Evolutionary conservation across 2,888 invertebrate species (phyloP), one percentile per base, ranked within the genome.

Genomic region (Tortricodes alternella): DNA sequence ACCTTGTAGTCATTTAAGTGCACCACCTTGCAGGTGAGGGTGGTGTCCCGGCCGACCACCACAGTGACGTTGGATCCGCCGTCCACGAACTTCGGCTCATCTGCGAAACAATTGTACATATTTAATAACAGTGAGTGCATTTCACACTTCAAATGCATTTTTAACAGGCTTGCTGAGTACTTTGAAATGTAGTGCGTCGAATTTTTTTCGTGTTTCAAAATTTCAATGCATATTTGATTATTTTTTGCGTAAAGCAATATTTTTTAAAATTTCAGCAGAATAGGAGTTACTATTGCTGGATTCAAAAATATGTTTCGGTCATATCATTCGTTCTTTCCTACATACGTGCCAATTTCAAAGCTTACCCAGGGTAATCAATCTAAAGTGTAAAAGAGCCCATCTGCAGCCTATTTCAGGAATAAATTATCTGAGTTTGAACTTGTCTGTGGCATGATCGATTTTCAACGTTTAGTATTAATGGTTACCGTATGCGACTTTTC

Each of bases 1-100:
- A 85, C 86, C 83, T 85, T 85, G 55, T 76, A 83, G 32, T 72
- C 81, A 48, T 76, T 72, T 39, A 87, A 70, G 62, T 83, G 77
- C 19, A 82, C 79, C 38, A 87, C 82, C 62, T 70, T 75, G 61
- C 86, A 87, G 8, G 73, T 74, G n/a, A 87, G 74, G 1, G 77
- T 75, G 3, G 85, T 83, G 46, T 87, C 85, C 52, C 86, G 65
- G 1, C 86, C 85, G 2, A 79, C 72, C 0, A 85, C 82, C 18
- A 80, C 83, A 0, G 86, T 85, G 34, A 79, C 70, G 62, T 85
- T 85, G 0, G 77, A 71, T 23, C 78, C 78, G 7, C 59, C 61
- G 1, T 78, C 78, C 41, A 80, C 59, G 62, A 87, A 80, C 53
- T 64, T 75, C 0, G 85, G 85, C 21, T 66, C 74, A 65, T 82